phyloP scores from a whole-genome alignment of 2,888 invertebrate genomes.

The Tanytarsus gracilentus region DNA sequence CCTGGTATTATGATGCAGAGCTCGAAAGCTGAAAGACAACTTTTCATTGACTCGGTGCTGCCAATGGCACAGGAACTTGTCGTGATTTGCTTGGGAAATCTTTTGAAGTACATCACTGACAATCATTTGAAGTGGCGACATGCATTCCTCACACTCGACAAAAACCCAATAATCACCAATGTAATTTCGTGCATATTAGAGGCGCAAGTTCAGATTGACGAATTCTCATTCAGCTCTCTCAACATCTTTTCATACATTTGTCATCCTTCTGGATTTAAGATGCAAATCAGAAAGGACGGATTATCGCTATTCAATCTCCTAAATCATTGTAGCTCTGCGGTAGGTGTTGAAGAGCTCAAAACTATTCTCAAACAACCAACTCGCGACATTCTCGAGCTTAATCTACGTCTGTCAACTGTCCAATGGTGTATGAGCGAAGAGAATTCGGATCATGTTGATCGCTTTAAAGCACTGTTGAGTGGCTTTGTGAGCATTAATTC shows the following conservation, averaged over 20 bases:
- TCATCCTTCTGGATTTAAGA: constrained; percentile 59
- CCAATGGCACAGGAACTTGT: constrained; percentile 31
- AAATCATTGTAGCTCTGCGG: constrained; percentile 31
- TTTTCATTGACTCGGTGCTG: constrained; percentile 31
- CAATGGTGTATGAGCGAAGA: constrained; percentile 30
- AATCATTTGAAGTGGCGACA: constrained; percentile 30
- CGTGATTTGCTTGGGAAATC: constrained; percentile 31
- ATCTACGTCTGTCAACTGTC: constrained; percentile 30
- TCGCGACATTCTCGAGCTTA: constrained; percentile 29
- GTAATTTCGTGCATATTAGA: constrained; percentile 41
- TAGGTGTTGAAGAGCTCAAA: constrained; percentile 31
- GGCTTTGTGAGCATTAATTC: constrained; percentile 30
- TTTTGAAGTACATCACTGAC: constrained; percentile 31
- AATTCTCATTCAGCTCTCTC: constrained; percentile 52
- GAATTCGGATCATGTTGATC: constrained; percentile 19
- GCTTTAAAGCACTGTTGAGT: constrained; percentile 29
- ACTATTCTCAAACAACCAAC: constrained; percentile 31
- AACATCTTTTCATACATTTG: constrained; percentile 53
- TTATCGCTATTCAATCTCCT: constrained; percentile 35
- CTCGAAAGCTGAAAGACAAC: constrained; percentile 27
- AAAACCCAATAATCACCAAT: constrained; percentile 30
- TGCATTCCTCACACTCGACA: constrained; percentile 29
- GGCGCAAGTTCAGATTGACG: constrained; percentile 51
- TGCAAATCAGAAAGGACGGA: constrained; percentile 47
- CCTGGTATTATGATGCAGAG: constrained; percentile 31